These are phyloP conservation scores for Drosophila pullipes DNA, from an alignment of 2,888 invertebrate species.

Conservation along the genomic window DNA sequence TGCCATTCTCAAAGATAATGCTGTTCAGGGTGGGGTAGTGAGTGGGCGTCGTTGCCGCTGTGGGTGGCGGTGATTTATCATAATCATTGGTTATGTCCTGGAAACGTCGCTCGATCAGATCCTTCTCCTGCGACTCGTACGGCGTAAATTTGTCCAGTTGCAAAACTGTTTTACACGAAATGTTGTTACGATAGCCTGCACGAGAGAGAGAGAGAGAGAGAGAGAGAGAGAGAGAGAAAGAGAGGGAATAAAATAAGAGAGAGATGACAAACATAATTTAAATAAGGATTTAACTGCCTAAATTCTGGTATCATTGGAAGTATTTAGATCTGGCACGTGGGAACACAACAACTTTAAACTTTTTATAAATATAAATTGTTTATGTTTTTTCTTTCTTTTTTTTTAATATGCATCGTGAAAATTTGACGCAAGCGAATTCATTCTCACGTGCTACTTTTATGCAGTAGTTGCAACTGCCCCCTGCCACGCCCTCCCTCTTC, in stretches of 20 bases:
- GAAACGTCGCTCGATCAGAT: constrained; percentile 82
- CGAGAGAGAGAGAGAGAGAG: not conserved
- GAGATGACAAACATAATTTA: not conserved
- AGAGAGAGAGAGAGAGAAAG: not conserved
- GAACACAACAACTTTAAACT: constrained; percentile 16
- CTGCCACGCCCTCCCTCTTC: constrained; percentile 3
- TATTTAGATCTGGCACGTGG: constrained; percentile 18
- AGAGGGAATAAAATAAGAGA: not conserved
- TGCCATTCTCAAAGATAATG: constrained; percentile 80
- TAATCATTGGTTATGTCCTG: constrained; percentile 84
- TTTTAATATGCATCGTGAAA: constrained; percentile 1
- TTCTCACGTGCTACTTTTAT: constrained; percentile 73
- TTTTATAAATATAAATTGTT: constrained; percentile 18
- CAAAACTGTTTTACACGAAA: constrained; percentile 84
- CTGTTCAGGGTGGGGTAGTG: constrained; percentile 81
- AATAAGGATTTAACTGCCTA: not conserved
- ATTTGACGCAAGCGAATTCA: constrained; percentile 31
- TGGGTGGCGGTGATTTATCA: constrained; percentile 83
- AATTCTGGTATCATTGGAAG: not conserved
- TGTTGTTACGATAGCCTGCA: constrained; percentile 84
- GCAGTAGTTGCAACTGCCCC: constrained; percentile 36
- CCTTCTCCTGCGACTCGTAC: constrained; percentile 82
- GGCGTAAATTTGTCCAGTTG: constrained; percentile 84
- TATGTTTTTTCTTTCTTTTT: constrained; percentile 1
- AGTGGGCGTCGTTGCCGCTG: constrained; percentile 71